These are phyloP conservation scores for Bolborhynchus lineola DNA, from an alignment of 2,113 vertebrate genomes.

Conservation along the genomic window DNA sequence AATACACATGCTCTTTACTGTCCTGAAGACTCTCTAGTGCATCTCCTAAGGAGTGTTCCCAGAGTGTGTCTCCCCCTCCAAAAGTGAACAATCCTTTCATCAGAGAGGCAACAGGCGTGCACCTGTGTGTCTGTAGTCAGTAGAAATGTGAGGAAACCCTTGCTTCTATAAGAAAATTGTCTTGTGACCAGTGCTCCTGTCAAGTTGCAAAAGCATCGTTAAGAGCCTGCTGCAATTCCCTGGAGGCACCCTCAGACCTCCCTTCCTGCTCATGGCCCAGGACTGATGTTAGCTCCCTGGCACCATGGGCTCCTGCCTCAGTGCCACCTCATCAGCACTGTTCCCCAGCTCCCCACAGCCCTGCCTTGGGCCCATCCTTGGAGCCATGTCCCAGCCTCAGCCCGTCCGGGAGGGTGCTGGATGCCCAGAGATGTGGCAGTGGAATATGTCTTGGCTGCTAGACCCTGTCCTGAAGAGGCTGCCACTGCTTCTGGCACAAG, in stretches of 20 bases:
- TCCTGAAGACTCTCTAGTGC: not conserved
- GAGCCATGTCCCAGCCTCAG: fast-evolving
- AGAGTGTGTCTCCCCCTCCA: not conserved
- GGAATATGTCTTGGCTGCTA: too few relatives aligned
- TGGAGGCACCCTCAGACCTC: not conserved
- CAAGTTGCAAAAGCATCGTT: not conserved
- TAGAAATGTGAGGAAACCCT: not conserved
- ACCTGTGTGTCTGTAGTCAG: not conserved
- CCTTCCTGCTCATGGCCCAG: fast-evolving
- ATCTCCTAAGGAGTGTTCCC: not conserved
- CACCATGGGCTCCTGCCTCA: fast-evolving
- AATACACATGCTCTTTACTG: not conserved
- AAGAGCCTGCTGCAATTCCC: not conserved
- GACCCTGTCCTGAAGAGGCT: fast-evolving
- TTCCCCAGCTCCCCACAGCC: too few relatives aligned
- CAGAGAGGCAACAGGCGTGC: fast-evolving
- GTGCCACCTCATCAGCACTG: fast-evolving
- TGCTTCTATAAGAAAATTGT: fast-evolving
- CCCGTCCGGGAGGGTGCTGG: fast-evolving
- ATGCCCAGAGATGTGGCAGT: fast-evolving
- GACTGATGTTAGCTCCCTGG: fast-evolving
- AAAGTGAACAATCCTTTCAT: not conserved
- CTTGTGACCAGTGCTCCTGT: not conserved
- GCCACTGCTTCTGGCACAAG: not conserved
- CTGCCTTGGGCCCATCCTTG: not conserved